Percentiles rank a stretch among this genome's conserved stretches.
Evolutionary conservation across 2,797 vertebrate species (phyloP).

Genomic region (Masticophis lateralis): DNA sequence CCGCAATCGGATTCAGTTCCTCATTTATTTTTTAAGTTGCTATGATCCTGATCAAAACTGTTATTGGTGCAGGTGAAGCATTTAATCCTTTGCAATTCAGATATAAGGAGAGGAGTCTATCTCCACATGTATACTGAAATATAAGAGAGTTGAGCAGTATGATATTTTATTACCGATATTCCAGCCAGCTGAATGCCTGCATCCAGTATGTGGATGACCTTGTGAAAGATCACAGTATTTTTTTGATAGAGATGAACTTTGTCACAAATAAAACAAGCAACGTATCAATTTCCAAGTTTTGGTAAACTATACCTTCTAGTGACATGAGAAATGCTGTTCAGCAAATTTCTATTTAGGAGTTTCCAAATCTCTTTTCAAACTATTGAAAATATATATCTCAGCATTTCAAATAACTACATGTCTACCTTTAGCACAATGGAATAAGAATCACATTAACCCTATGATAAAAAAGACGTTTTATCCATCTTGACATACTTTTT

Average conservation of each 20-base stretch:
- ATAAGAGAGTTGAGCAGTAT: not conserved
- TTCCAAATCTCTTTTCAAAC: slow-evolving; percentile 24
- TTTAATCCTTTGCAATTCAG: not conserved
- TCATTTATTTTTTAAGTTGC: not conserved
- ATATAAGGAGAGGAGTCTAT: not conserved
- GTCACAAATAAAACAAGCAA: not conserved
- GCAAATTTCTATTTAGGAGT: not conserved
- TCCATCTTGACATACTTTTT: not conserved
- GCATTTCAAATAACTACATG: slow-evolving; percentile 22
- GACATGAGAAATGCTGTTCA: not conserved
- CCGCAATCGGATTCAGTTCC: not conserved
- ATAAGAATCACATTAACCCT: not conserved
- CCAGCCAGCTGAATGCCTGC: not conserved
- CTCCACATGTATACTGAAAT: not conserved
- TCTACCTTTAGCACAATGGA: not conserved
- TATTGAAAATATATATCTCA: not conserved
- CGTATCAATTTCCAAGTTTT: not conserved
- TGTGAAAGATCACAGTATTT: not conserved
- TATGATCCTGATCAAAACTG: not conserved
- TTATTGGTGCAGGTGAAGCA: not conserved
- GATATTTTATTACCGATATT: not conserved
- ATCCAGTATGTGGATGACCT: not conserved
- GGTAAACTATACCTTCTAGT: not conserved
- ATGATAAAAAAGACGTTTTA: not conserved
- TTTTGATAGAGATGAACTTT: not conserved